Evolutionary conservation across 2,888 invertebrate species (phyloP), one percentile per base, ranked within the genome.

Genomic region (Rutpela maculata): DNA sequence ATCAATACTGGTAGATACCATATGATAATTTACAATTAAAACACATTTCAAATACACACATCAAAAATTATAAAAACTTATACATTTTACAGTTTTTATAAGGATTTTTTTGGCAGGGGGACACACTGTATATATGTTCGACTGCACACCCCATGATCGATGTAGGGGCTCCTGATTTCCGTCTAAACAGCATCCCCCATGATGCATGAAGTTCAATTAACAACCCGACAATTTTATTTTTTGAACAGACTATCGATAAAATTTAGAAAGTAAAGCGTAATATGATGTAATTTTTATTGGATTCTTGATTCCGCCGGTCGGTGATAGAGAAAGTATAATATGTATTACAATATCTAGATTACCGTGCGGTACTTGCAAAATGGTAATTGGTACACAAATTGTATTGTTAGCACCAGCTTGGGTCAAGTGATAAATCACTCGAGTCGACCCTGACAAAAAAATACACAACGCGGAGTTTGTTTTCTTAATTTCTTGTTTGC

Each of bases 311-410:
- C 59, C 22, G 22, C 10, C 19, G 12, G 59, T 59, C 19, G 12
- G 59, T 59, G 59, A 59, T 59, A 59, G 59, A 59, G 59, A 59
- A 59, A 59, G 59, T 59, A 50, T 6, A n/a, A 43, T 43, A 59
- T 59, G 59, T 59, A 59, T 59, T 1, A 19, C 59, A 59, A 22
- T 19, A 59, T 59, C 59, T 59, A 59, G 59, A 59, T 59, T 59
- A 1, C 4, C 5, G 50, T 15, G 22, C 19, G 18, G 1, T 59
- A 59, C 59, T 11, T 59, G 59, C 19, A 18, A 11, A 59, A 59
- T 22, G 22, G 12, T 50, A 50, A 50, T 50, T 50, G 50, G 50
- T 50, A 50, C 50, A 50, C 59, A 4, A 59, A 22, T 59, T 19
- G 12, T 59, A 59, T 59, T 59, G 22, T 59, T 59, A 9, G 22